These are phyloP conservation scores for Laupala kohalensis DNA, from an alignment of 1,140 invertebrate species.

Conservation along the genomic window DNA sequence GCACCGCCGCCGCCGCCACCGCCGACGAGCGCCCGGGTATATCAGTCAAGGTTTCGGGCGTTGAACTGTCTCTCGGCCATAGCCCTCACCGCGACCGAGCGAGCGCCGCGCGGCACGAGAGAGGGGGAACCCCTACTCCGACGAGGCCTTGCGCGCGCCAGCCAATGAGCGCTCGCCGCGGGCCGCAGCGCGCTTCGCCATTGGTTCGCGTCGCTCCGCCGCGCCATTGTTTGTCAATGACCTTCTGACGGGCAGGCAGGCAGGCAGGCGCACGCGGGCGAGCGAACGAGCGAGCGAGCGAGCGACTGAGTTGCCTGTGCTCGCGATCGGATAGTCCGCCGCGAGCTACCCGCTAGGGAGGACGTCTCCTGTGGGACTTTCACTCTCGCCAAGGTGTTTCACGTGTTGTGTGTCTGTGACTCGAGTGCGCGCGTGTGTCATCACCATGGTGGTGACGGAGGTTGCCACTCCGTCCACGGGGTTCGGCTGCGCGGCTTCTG, in stretches of 20 bases:
- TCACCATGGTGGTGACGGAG: conserved; percentile 12
- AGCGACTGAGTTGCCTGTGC: too few species aligned
- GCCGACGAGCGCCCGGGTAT: neutral
- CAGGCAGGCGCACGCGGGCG: neutral
- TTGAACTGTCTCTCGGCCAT: too few species aligned
- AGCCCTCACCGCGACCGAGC: too few species aligned
- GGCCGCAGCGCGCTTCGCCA: neutral
- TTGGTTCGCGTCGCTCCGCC: neutral
- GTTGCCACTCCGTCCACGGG: conserved; percentile 19
- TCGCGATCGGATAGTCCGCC: neutral
- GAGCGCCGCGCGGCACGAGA: neutral
- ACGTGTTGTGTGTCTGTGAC: neutral
- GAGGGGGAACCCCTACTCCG: neutral
- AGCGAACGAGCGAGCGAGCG: too few species aligned
- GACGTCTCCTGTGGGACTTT: neutral
- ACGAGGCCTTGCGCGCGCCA: neutral
- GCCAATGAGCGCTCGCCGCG: neutral
- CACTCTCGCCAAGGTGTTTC: neutral
- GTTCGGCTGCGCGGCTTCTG: conserved; percentile 9
- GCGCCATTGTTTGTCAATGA: neutral
- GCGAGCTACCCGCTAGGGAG: neutral
- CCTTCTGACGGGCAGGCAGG: neutral
- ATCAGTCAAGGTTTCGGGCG: neutral
- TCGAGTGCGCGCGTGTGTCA: conserved; percentile 9
- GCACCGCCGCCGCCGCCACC: too few species aligned